Evolutionary conservation across 1,140 invertebrate genomes (phyloP), one percentile per base, ranked within the genome.

Genomic region (Drosophila nannoptera): DNA sequence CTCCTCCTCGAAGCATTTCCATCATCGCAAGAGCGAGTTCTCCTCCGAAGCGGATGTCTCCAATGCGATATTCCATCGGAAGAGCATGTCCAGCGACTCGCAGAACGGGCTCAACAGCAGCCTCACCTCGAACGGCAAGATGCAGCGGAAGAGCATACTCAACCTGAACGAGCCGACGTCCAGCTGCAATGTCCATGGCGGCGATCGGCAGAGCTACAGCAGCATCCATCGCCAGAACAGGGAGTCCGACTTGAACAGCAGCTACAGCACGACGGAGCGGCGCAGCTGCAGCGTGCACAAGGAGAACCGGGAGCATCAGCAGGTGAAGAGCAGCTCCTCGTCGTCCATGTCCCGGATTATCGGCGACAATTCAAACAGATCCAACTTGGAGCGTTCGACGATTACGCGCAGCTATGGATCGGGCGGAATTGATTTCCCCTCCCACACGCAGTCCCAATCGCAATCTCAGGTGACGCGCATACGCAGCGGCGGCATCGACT

Each of bases 1-100:
- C 9, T 61, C 49, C 43, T 62, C 67, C 6, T 78, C 84, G 0
- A 89, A 89, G 59, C 77, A 89, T 33, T 89, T 88, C 58, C 88
- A 89, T 70, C 94, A 94, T 73, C 91, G 94, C 9, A 94, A 93
- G 71, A 95, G 93, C 45, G 91, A 95, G 22, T 93, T 96, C 50
- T 92, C 94, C 0, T 93, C 94, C 0, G 92, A 94, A n/a, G 91
- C 92, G 0, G 93, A 95, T 74, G 91, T 94, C 0, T 92, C 90
- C 32, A 96, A 96, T 72, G 91, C 94, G 14, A 93, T 96, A 16
- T 91, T 96, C 4, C 94, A 96, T 86, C 92, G 95, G 9, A 94
- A 94, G 77, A 93, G 93, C 22, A 91, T 9, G 7, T 59, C 78
- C 8, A 73, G 42, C 11, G 87, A 89, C 11, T 75, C 73, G 1